Base-by-base conservation (phyloP, 1,140 invertebrate species). In the Chrysoperla carnea region DNA sequence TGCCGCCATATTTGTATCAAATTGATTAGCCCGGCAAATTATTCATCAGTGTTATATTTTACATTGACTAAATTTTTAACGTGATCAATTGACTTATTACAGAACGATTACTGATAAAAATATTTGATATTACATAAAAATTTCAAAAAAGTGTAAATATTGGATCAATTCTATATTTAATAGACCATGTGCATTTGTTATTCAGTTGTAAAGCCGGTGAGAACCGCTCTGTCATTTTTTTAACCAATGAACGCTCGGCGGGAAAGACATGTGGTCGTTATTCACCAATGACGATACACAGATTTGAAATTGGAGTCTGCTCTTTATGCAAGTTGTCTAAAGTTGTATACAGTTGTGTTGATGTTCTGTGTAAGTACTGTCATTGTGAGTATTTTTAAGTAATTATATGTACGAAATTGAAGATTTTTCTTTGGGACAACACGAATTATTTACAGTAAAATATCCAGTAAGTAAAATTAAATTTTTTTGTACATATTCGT, bases 261-360 rank as follows among this genome's bases (percentile, higher is more conserved):
- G 52, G 53, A 54, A 54, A 48, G 44, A 41, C 52, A 50, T 57
- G 56, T 57, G 55, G 58, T 51, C 42, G 39, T 15, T 15, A 42
- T 28, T 27, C 8, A 36, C 58, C 57, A 59, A 60, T 57, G 15
- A 39, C 6, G 29, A 46, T 42, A 44, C 40, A 33, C 44, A 46
- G 50, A 58, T 60, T 60, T 60, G 57, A 60, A 59, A 56, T 57
- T 55, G 54, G 52, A 57, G 55, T 58, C 52, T 49, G 51, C 52
- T 50, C 51, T 53, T 53, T 53, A 49, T 52, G 46, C 43, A 33
- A 44, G 46, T 44, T 48, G 51, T 45, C 50, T 50, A 46, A 50
- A 57, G 45, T 56, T 59, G 59, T 57, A 55, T 58, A 59, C 57
- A 59, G 56, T 58, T 52, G 57, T 50, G 52, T 51, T 55, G 57